Evolutionary conservation across 2,888 invertebrate genomes (phyloP).

Genomic region (Serripes groenlandicus): DNA sequence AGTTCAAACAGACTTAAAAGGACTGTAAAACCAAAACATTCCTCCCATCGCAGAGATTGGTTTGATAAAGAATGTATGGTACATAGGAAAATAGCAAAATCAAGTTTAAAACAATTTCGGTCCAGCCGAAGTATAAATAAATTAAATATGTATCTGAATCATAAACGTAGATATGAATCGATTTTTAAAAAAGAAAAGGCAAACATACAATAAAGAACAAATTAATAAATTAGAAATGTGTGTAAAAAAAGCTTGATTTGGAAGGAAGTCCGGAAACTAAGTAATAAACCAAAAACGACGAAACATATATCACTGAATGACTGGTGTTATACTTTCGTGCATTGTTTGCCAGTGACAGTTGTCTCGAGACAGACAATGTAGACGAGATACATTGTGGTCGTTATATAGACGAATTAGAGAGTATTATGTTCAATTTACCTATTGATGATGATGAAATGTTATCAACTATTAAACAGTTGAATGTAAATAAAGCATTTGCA

Average conservation of each 20-base stretch:
- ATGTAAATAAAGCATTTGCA: constrained; percentile 7
- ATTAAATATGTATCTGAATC: not conserved
- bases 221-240: not conserved
- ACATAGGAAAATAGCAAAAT: not conserved
- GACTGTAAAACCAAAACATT: not conserved
- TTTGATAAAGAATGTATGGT: constrained; percentile 5
- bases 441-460: constrained; percentile 2
- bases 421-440: not conserved
- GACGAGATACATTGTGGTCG: too few species aligned
- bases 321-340: not conserved
- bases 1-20: not conserved
- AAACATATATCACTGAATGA: not conserved
- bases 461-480: not conserved
- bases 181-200: not conserved
- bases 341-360: not conserved
- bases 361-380: too few species aligned
- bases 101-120: not conserved
- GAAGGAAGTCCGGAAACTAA: not conserved
- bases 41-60: not conserved
- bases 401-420: not conserved
- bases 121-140: not conserved
- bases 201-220: too few species aligned
- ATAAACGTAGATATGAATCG: not conserved
- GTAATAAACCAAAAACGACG: not conserved
- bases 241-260: not conserved